These are phyloP conservation scores for Trochalopteron elliotii DNA, from an alignment of 2,113 vertebrate genomes.

Conservation along the genomic window DNA sequence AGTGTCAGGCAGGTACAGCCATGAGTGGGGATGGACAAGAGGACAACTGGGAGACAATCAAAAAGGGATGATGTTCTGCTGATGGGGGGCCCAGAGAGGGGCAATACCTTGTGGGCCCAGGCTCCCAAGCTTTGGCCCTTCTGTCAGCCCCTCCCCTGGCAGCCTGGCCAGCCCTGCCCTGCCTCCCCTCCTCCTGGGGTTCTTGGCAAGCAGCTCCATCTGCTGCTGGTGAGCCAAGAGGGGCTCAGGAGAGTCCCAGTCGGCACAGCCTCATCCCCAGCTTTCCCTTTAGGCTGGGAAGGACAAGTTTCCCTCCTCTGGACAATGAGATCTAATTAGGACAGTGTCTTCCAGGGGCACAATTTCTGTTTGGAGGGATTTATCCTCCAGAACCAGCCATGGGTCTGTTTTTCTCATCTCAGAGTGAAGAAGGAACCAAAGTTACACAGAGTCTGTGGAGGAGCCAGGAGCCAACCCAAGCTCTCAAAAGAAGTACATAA, in stretches of 20 bases:
- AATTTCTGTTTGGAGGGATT: background rate
- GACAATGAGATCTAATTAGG: background rate
- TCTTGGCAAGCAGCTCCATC: background rate
- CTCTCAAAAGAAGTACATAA: background rate
- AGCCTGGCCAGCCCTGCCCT: rapidly evolving
- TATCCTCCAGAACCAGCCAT: background rate
- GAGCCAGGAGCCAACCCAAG: background rate
- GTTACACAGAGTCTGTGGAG: background rate
- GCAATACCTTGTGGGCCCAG: rapidly evolving
- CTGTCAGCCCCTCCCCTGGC: background rate
- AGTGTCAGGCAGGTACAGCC: background rate
- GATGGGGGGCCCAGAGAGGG: background rate
- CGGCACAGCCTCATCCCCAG: rapidly evolving
- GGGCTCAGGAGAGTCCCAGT: background rate
- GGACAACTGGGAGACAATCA: background rate
- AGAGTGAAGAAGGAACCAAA: background rate
- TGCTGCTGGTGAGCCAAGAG: background rate
- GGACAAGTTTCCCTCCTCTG: background rate
- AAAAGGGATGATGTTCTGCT: background rate
- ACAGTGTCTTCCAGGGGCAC: background rate
- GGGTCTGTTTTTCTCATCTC: background rate
- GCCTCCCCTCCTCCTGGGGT: background rate
- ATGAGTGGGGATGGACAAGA: rapidly evolving
- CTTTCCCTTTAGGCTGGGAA: background rate
- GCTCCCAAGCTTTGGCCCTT: background rate